Percentiles rank a stretch among this genome's conserved stretches.
Evolutionary conservation across 2,113 vertebrate species (phyloP).

Genomic region (Coracopsis vasa): DNA sequence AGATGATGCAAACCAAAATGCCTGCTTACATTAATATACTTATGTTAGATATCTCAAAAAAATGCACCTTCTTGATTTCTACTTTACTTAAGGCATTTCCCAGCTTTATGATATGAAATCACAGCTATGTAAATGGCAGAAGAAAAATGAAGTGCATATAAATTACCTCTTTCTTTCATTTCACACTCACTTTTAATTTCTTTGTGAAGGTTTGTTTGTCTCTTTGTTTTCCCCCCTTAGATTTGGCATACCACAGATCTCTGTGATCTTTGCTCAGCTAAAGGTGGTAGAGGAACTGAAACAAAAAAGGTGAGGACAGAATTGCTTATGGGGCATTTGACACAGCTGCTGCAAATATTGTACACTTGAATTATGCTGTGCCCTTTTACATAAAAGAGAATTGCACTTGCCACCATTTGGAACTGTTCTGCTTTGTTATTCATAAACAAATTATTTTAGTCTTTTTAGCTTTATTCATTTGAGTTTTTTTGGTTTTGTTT

Average conservation of each 20-base stretch:
- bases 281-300: background rate
- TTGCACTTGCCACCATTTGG: slow-evolving; percentile 19
- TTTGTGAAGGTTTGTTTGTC: background rate
- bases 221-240: background rate
- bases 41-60: background rate
- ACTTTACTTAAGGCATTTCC: background rate
- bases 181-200: background rate
- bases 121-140: background rate
- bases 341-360: slow-evolving; percentile 12
- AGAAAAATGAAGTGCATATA: background rate
- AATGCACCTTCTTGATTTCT: background rate
- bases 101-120: background rate
- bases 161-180: background rate
- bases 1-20: background rate
- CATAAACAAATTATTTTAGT: slow-evolving; percentile 36
- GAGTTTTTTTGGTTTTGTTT: background rate
- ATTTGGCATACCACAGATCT: background rate
- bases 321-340: slow-evolving; percentile 8
- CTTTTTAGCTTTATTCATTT: background rate
- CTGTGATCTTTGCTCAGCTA: background rate
- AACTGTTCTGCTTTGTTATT: background rate
- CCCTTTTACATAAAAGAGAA: slow-evolving; percentile 33
- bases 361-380: slow-evolving; percentile 3
- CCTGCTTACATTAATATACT: background rate
- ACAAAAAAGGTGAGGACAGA: background rate